phyloP scores from a whole-genome alignment of 2,113 vertebrate species.

The Kobus ellipsiprymnus region DNA sequence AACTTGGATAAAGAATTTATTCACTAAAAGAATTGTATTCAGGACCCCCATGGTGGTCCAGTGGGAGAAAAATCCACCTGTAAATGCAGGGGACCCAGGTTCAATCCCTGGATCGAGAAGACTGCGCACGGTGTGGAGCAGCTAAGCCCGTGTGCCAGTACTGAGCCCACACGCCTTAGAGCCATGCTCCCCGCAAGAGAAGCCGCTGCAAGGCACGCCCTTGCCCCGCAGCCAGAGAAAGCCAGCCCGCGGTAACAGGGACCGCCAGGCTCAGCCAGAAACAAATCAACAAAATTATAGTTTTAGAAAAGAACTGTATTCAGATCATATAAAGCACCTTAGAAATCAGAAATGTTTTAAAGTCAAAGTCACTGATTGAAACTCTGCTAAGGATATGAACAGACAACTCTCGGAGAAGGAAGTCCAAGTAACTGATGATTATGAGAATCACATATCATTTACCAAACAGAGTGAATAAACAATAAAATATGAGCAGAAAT shows the following conservation, averaged over 20 bases:
- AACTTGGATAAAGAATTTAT: neutral
- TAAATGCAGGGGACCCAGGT: neutral
- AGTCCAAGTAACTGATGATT: neutral
- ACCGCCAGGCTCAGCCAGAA: neutral
- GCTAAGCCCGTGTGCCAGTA: neutral
- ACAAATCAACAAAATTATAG: neutral
- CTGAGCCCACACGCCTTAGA: neutral
- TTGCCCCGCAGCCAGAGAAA: neutral
- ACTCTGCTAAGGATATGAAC: neutral
- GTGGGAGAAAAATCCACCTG: neutral
- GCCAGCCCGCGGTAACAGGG: neutral
- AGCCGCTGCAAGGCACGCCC: neutral
- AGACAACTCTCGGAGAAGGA: neutral
- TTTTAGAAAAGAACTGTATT: neutral
- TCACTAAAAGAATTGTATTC: neutral
- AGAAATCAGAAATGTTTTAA: neutral
- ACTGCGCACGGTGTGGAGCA: neutral
- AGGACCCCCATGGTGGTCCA: neutral
- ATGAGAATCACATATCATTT: neutral
- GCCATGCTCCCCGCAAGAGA: neutral
- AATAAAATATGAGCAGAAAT: neutral
- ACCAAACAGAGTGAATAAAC: neutral
- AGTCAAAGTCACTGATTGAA: neutral
- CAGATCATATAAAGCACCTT: neutral
- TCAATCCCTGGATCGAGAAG: neutral